These are phyloP conservation scores for Rhyacichthys aspro DNA, from an alignment of 2,797 vertebrate genomes.

Conservation along the genomic window DNA sequence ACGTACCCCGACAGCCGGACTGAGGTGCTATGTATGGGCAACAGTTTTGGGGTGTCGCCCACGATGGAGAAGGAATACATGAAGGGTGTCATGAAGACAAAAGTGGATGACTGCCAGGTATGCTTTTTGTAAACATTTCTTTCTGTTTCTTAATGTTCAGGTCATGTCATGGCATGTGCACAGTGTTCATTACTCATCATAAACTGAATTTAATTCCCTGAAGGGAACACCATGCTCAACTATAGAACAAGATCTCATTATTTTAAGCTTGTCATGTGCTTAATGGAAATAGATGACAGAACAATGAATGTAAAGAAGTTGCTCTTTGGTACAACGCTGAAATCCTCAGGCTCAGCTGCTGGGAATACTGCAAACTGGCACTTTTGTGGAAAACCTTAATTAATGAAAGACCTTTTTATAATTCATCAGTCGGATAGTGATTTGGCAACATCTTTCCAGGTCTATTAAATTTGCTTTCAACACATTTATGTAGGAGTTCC, in stretches of 20 bases:
- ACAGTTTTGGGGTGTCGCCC: constrained; percentile 98
- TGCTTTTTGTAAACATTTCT: constrained; percentile 5
- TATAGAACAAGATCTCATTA: constrained; percentile 3
- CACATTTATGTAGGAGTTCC: not conserved
- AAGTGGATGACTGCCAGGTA: constrained; percentile 99
- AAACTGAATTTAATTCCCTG: not conserved
- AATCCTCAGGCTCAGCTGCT: constrained; percentile 4
- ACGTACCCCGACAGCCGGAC: constrained; percentile 91
- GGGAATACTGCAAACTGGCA: constrained; percentile 12
- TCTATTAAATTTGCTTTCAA: constrained; percentile 13
- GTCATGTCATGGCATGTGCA: not conserved
- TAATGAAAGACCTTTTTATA: constrained; percentile 12
- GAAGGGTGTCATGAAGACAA: constrained; percentile 99
- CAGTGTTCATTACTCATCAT: not conserved
- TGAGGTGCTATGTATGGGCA: constrained; percentile 98
- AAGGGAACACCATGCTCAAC: not conserved
- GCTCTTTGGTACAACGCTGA: not conserved
- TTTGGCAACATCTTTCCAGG: constrained; percentile 7
- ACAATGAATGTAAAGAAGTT: constrained; percentile 12
- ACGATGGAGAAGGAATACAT: constrained; percentile 98
- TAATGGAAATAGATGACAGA: constrained; percentile 12
- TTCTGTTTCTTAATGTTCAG: not conserved
- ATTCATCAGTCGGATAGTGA: constrained; percentile 1
- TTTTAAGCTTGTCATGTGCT: constrained; percentile 19
- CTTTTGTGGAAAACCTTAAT: constrained; percentile 19